A percentile compares a stretch with the other conserved stretches of the same genome.
Evolutionary conservation across 2,113 vertebrate genomes (phyloP).

Genomic region (Leptosomus discolor): DNA sequence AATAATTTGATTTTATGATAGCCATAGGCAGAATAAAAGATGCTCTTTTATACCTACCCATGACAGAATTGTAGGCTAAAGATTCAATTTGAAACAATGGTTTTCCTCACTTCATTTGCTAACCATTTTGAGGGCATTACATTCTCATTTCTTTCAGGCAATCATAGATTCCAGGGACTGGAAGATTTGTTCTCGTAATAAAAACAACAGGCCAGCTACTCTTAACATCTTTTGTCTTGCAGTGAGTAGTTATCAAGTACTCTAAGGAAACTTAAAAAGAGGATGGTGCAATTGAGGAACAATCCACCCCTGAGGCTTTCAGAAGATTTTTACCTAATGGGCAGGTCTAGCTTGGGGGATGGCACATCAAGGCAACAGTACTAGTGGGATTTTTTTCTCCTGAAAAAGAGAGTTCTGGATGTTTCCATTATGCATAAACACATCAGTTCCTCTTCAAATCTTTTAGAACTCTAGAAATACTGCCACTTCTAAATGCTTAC

Average conservation of each 20-base stretch:
- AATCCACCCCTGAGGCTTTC: background rate
- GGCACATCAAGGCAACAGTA: background rate
- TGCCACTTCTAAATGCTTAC: background rate
- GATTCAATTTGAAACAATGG: conserved; percentile 23
- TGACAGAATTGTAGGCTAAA: conserved; percentile 12
- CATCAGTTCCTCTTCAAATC: background rate
- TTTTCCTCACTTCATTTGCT: conserved; percentile 54
- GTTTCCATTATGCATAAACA: background rate
- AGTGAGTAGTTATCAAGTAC: background rate
- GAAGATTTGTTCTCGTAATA: background rate
- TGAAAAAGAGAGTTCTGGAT: background rate
- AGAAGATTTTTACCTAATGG: background rate
- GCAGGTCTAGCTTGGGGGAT: background rate
- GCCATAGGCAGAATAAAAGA: conserved; percentile 18
- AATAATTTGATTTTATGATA: conserved; percentile 37
- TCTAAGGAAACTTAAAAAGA: background rate
- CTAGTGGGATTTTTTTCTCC: background rate
- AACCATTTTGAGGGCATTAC: conserved; percentile 12
- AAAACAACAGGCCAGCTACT: background rate
- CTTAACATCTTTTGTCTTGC: background rate
- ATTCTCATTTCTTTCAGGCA: conserved; percentile 15
- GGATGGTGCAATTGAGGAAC: background rate
- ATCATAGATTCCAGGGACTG: background rate
- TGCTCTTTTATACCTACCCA: conserved; percentile 13
- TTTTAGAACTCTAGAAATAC: background rate